Evolutionary conservation across 2,888 invertebrate species (phyloP).

Genomic region (Terebella lapidaria): DNA sequence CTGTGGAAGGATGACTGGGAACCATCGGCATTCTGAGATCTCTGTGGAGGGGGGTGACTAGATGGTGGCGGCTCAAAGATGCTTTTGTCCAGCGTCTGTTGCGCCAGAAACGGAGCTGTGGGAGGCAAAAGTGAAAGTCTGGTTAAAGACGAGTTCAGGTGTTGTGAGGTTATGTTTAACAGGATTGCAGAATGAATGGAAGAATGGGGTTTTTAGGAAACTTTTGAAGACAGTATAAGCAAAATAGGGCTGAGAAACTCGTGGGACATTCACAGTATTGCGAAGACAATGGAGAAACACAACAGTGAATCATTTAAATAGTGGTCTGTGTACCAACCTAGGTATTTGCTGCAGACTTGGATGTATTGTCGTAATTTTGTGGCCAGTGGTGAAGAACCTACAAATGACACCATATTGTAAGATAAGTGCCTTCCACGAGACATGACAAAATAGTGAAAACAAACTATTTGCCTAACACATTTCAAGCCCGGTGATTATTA

Average conservation of each 20-base stretch:
- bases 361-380: slow-evolving; percentile 84
- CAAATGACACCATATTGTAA: slow-evolving; percentile 9
- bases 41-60: slow-evolving; percentile 1
- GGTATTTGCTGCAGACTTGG: slow-evolving; percentile 63
- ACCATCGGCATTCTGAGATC: background rate
- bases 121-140: background rate
- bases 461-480: background rate
- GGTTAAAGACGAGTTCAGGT: no score
- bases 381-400: slow-evolving; percentile 66
- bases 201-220: no score
- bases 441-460: background rate
- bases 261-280: no score
- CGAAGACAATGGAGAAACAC: no score
- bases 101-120: slow-evolving; percentile 67
- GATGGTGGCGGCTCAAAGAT: slow-evolving; percentile 61
- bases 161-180: no score
- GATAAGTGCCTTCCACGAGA: no score
- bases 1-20: slow-evolving; percentile 1
- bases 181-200: no score
- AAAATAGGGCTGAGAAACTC: no score
- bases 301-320: no score
- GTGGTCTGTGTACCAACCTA: no score
- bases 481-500: no score
- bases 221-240: no score
- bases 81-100: slow-evolving; percentile 70